Evolutionary conservation across 35 echinoderm and acorn worm species (phyloP).

Genomic region (Apostichopus californicus): DNA sequence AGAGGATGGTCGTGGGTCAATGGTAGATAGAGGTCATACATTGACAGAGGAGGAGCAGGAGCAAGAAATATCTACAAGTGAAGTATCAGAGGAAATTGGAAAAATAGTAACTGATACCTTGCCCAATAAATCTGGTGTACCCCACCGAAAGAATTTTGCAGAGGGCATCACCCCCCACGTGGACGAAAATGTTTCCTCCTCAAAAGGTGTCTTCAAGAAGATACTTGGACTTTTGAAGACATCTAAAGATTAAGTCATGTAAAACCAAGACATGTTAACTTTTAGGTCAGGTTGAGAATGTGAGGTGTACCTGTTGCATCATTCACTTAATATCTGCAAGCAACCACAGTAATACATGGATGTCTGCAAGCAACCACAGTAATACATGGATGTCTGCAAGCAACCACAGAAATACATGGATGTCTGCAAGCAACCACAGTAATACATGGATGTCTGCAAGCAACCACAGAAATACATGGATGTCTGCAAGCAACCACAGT

Average conservation of each 20-base stretch:
- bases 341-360: no score
- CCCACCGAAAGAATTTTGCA: constrained; percentile 66
- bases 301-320: not conserved
- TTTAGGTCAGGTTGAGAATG: no score
- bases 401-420: no score
- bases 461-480: no score
- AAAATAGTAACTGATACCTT: not conserved
- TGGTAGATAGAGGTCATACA: not conserved
- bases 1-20: constrained; percentile 14
- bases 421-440: no score
- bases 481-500: no score
- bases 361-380: no score
- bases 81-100: not conserved
- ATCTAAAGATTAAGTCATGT: constrained; percentile 7
- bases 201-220: constrained; percentile 65
- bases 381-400: no score
- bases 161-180: constrained; percentile 74
- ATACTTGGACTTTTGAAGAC: constrained; percentile 68
- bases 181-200: constrained; percentile 62
- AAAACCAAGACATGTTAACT: not conserved
- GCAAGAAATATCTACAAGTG: not conserved
- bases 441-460: no score
- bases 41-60: not conserved
- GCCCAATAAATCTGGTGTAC: constrained; percentile 75
- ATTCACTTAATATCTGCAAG: no score